Evolutionary conservation across 2,888 invertebrate species (phyloP).

Genomic region (Tipula vernalis): DNA sequence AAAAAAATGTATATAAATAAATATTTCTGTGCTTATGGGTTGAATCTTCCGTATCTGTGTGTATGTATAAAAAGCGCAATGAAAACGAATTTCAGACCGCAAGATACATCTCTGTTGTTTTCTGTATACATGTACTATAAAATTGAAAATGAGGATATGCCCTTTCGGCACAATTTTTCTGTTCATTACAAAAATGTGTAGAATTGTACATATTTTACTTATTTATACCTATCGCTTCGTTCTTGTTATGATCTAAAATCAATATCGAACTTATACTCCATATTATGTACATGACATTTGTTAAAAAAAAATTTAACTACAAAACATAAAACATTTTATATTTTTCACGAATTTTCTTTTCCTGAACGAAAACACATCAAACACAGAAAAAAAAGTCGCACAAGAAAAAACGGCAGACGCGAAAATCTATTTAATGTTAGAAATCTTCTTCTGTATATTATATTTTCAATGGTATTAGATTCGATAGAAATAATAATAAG

Average conservation of each 20-base stretch:
- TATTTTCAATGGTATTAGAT: not conserved
- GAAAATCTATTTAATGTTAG: not conserved
- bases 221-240: not conserved
- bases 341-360: not conserved
- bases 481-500: not conserved
- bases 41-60: not conserved
- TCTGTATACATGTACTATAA: not conserved
- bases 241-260: not conserved
- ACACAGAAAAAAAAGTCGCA: not conserved
- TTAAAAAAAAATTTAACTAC: not conserved
- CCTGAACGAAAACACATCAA: not conserved
- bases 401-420: not conserved
- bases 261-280: not conserved
- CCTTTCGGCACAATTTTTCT: not conserved
- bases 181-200: not conserved
- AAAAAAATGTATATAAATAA: not conserved
- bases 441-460: not conserved
- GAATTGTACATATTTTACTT: not conserved
- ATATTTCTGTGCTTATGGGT: not conserved
- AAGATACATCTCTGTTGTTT: not conserved
- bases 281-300: not conserved
- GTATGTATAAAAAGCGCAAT: not conserved
- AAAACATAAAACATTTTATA: not conserved
- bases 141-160: not conserved
- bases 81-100: not conserved